Evolutionary conservation across 2,113 vertebrate genomes (phyloP).

Genomic region (Etia nguti): DNA sequence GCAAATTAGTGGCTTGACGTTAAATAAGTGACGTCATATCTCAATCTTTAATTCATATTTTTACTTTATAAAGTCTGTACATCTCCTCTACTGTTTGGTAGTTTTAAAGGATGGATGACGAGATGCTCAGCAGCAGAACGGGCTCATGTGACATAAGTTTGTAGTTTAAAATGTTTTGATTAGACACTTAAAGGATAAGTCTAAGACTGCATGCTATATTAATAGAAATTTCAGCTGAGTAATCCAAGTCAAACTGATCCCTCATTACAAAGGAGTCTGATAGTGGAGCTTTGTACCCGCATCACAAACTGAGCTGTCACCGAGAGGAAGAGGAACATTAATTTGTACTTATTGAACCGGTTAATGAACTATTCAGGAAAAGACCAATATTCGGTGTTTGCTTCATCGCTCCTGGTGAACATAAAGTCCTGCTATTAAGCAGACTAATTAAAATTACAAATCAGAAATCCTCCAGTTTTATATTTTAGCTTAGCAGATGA

Average conservation of each 20-base stretch:
- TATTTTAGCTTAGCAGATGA: conserved; percentile 10
- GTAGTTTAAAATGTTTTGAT: background rate
- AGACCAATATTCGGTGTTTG: conserved; percentile 33
- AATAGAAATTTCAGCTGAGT: conserved; percentile 1
- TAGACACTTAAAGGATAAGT: background rate
- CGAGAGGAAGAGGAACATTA: conserved; percentile 26
- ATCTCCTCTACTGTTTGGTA: background rate
- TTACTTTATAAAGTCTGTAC: background rate
- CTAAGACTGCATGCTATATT: background rate
- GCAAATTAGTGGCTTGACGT: background rate
- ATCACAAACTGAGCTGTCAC: conserved; percentile 31
- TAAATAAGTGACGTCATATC: background rate
- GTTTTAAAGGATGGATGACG: background rate
- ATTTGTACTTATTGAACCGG: conserved; percentile 54
- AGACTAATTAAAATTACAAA: conserved; percentile 55
- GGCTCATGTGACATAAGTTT: background rate
- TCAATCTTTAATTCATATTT: background rate
- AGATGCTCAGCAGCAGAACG: background rate
- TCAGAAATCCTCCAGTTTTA: conserved; percentile 29
- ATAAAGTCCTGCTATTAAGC: conserved; percentile 27
- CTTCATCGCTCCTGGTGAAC: conserved; percentile 35
- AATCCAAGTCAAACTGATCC: background rate
- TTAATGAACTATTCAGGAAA: conserved; percentile 57
- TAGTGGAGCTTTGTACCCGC: conserved; percentile 1
- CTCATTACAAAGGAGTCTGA: background rate